Evolutionary conservation across 2,113 vertebrate species (phyloP).

Genomic region (Seriola rivoliana): DNA sequence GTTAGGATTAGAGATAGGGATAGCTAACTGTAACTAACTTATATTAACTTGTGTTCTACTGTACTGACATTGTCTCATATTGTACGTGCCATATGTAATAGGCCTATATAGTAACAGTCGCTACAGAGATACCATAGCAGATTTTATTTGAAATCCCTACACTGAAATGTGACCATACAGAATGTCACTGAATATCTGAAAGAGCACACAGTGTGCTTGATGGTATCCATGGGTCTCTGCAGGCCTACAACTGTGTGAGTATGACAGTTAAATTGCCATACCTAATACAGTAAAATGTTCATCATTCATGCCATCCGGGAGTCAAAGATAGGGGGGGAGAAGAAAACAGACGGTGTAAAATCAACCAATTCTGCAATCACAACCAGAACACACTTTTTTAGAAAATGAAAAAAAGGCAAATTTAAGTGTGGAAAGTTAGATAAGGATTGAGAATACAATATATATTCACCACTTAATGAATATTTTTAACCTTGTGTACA

Average conservation of each 20-base stretch:
- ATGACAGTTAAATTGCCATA: conserved; percentile 5
- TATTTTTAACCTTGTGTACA: neutral
- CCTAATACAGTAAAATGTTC: conserved; percentile 16
- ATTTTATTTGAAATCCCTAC: neutral
- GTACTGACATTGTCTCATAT: neutral
- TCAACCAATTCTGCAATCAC: conserved; percentile 1
- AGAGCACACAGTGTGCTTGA: neutral
- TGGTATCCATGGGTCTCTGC: neutral
- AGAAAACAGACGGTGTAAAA: neutral
- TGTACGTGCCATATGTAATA: neutral
- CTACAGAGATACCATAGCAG: neutral
- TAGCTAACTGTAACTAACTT: neutral
- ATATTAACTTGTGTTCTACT: neutral
- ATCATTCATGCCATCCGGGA: conserved; percentile 2
- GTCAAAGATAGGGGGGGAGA: neutral
- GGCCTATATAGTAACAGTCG: neutral
- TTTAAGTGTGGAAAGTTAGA: neutral
- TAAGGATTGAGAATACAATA: neutral
- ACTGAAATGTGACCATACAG: neutral
- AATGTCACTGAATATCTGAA: neutral
- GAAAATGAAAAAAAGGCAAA: conserved; percentile 15
- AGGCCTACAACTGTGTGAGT: conserved; percentile 1
- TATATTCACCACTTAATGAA: conserved; percentile 6
- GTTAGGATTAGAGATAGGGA: no score
- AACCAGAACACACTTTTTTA: conserved; percentile 21